Base-by-base conservation (phyloP, 2,888 invertebrate species). In the Norana najaformis region DNA sequence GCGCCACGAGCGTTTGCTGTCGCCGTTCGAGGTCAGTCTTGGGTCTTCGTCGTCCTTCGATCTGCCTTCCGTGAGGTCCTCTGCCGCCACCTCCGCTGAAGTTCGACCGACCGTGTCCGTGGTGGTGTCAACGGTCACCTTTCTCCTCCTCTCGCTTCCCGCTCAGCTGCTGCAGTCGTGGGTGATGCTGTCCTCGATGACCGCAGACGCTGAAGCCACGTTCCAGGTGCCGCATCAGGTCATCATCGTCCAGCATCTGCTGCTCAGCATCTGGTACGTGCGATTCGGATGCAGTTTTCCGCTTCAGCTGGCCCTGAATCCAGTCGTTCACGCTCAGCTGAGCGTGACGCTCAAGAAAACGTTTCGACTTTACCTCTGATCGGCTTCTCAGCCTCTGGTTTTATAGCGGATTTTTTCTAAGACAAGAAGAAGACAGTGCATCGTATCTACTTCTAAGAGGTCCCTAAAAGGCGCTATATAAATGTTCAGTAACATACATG, bases 91-190 rank as follows among this genome's bases (percentile, higher is more conserved):
- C n/a, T n/a, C n/a, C 82, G 82, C 85, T 8, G 85, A 85, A 8
- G 36, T 85, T 36, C 85, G 85, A 6, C 36, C 85, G 36, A 85
- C 88, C 47, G 37, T 39, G 88, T 88, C 39, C 88, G 88, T 39
- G 6, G 41, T 88, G 38, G 34, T 39, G 34, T 38, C 88, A 11
- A 41, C 88, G 23, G 34, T 39, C 18, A n/a, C 37, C 39, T 39
- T 38, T 23, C 88, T 88, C 34, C 34, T 88, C 13, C 88, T 88
- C 34, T 88, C 47, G n/a, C 88, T 88, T 18, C 88, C 88, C 88
- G 39, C 88, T 30, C 88, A 88, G 88, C 88, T 88, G 39, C 88
- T 88, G 34, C 88, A 88, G 88, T 88, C 88, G 41, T 88, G 88
- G 88, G 88, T 39, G 88, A 88, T 88, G 88, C 88, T 88, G 88